phyloP scores from a whole-genome alignment of 2,113 vertebrate species.

The Azemiops feae region DNA sequence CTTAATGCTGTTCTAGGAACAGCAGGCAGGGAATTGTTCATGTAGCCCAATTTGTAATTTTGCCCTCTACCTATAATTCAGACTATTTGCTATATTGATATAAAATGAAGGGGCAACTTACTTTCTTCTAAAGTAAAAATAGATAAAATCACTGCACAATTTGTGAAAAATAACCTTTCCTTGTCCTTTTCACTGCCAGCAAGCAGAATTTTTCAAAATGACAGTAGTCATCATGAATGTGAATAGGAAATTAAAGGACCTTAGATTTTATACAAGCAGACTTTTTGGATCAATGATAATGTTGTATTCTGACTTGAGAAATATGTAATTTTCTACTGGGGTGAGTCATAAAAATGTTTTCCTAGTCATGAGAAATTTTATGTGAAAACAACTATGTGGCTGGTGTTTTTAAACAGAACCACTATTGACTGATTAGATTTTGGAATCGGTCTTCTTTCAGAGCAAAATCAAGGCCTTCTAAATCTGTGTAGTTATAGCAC shows the following conservation, averaged over 20 bases:
- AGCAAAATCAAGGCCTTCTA: not conserved
- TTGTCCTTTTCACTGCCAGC: constrained; percentile 46
- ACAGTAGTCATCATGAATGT: constrained; percentile 51
- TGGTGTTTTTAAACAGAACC: not conserved
- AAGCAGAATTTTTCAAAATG: constrained; percentile 55
- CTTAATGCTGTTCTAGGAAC: constrained; percentile 6
- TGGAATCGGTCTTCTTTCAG: not conserved
- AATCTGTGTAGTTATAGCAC: not conserved
- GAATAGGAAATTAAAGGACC: constrained; percentile 53
- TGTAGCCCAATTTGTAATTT: not conserved
- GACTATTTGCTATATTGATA: not conserved
- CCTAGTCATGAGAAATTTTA: not conserved
- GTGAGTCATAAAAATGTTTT: constrained; percentile 9
- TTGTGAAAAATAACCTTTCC: constrained; percentile 52
- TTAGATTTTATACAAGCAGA: constrained; percentile 40
- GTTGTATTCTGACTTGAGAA: constrained; percentile 8
- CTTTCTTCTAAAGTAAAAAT: constrained; percentile 21
- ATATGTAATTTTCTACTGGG: not conserved
- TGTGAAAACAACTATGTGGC: not conserved
- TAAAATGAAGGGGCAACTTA: constrained; percentile 12
- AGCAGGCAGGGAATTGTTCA: not conserved
- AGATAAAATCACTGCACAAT: constrained; percentile 31
- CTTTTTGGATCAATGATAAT: constrained; percentile 14
- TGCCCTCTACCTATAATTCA: constrained; percentile 1
- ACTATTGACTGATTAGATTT: not conserved